Conservation (phyloP, 2,888 invertebrate species). For the Hypsopygia costalis region DNA sequence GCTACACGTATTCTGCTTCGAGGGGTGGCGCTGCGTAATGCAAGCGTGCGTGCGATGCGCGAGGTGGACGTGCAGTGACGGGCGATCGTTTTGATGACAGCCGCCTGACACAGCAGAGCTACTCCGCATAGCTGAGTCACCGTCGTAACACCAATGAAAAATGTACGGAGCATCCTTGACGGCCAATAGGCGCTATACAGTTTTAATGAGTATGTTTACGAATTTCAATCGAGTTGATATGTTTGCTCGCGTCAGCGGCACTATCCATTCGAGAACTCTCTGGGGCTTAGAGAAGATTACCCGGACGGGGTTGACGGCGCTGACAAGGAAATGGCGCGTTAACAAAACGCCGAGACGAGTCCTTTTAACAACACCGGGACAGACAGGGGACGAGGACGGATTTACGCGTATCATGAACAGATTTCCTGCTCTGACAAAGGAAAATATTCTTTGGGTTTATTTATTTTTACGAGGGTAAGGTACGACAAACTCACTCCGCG, state of each 20-base stretch:
- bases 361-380: constrained; percentile 67
- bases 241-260: constrained; percentile 30
- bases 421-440: constrained; percentile 72
- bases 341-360: constrained; percentile 70
- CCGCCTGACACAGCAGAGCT: constrained; percentile 60
- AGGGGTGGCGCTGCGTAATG: constrained; percentile 80
- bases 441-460: constrained; percentile 58
- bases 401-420: constrained; percentile 75
- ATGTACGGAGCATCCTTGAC: constrained; percentile 42
- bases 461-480: constrained; percentile 46
- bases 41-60: constrained; percentile 80
- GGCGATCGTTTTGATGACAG: constrained; percentile 75
- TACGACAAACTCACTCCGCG: constrained; percentile 28
- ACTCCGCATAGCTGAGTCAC: constrained; percentile 67
- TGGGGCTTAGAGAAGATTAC: constrained; percentile 59
- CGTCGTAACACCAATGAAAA: constrained; percentile 56
- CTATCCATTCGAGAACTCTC: constrained; percentile 34
- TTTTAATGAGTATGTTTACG: constrained; percentile 47
- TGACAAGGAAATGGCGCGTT: constrained; percentile 71
- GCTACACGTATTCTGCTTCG: constrained; percentile 53
- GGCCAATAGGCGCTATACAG: constrained; percentile 48
- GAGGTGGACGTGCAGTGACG: constrained; percentile 78
- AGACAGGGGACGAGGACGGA: constrained; percentile 73
- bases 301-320: constrained; percentile 57
- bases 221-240: constrained; percentile 32